Evolutionary conservation across 2,113 vertebrate genomes (phyloP).

Genomic region (Xiphias gladius): DNA sequence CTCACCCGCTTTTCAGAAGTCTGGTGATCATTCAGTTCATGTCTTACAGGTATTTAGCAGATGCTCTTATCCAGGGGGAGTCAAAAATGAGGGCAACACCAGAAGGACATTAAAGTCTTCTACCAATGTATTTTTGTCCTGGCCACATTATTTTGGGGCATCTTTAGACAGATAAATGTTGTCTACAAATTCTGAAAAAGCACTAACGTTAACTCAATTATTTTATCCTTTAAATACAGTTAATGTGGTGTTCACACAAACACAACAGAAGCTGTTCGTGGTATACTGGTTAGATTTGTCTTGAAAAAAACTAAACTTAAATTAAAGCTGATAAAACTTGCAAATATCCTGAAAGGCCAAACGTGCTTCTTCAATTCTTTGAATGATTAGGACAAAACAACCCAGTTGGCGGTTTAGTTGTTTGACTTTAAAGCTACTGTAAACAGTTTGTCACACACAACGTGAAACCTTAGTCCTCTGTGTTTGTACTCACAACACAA

Average conservation of each 20-base stretch:
- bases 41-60: neutral
- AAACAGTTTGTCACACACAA: neutral
- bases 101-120: too few species aligned
- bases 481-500: conserved; percentile 1
- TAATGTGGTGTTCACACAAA: neutral
- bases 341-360: neutral
- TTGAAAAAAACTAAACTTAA: too few species aligned
- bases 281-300: neutral
- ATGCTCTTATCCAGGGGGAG: neutral
- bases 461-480: conserved; percentile 15
- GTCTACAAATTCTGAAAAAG: too few species aligned
- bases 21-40: neutral
- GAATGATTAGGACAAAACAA: neutral
- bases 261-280: neutral
- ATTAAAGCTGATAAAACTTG: neutral
- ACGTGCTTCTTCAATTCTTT: neutral
- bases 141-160: neutral
- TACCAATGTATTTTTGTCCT: too few species aligned
- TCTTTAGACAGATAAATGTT: too few species aligned
- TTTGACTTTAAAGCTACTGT: neutral
- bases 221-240: neutral
- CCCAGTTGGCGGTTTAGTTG: too few species aligned
- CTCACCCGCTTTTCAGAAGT: too few species aligned
- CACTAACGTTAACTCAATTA: neutral
- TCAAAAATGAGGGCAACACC: neutral